Conservation (phyloP, 2,888 invertebrate species). For the Sthenelais limicola region DNA sequence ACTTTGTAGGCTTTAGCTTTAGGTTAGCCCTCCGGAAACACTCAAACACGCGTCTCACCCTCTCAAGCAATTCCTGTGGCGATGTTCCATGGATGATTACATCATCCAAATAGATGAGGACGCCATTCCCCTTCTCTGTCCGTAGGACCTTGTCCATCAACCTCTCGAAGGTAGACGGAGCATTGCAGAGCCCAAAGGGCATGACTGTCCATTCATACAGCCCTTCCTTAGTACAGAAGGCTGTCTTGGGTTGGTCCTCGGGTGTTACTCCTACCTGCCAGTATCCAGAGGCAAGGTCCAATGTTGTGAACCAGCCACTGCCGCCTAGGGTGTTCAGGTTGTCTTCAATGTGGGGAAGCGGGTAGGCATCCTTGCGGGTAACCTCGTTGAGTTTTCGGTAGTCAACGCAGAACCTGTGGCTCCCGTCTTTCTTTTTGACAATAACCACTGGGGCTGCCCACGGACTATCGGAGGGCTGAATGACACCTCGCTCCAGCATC, state of each 20-base stretch:
- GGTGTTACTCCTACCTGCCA: slow-evolving; percentile 53
- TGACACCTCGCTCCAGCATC: neutral
- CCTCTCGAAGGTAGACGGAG: slow-evolving; percentile 52
- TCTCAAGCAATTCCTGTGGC: slow-evolving; percentile 43
- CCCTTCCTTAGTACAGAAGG: slow-evolving; percentile 50
- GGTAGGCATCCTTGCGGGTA: slow-evolving; percentile 7
- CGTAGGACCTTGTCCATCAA: slow-evolving; percentile 51
- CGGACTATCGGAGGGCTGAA: neutral
- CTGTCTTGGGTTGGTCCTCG: slow-evolving; percentile 51
- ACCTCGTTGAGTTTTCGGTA: slow-evolving; percentile 1
- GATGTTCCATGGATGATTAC: slow-evolving; percentile 49
- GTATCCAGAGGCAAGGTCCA: slow-evolving; percentile 42
- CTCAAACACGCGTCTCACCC: slow-evolving; percentile 44
- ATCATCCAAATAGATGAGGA: slow-evolving; percentile 53
- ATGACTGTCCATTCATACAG: slow-evolving; percentile 50
- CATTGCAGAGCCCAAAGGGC: slow-evolving; percentile 53
- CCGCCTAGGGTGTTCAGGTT: neutral
- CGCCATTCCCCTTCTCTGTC: slow-evolving; percentile 45
- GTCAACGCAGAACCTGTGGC: slow-evolving; percentile 5
- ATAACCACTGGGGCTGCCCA: slow-evolving; percentile 8
- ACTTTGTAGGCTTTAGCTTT: slow-evolving; percentile 54
- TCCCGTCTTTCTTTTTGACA: slow-evolving; percentile 9
- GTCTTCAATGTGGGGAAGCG: neutral
- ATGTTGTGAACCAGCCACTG: neutral
- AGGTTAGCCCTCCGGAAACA: slow-evolving; percentile 35